Conservation (phyloP, 2,113 vertebrate genomes). For the Pseudolaguvia tuberculata region DNA sequence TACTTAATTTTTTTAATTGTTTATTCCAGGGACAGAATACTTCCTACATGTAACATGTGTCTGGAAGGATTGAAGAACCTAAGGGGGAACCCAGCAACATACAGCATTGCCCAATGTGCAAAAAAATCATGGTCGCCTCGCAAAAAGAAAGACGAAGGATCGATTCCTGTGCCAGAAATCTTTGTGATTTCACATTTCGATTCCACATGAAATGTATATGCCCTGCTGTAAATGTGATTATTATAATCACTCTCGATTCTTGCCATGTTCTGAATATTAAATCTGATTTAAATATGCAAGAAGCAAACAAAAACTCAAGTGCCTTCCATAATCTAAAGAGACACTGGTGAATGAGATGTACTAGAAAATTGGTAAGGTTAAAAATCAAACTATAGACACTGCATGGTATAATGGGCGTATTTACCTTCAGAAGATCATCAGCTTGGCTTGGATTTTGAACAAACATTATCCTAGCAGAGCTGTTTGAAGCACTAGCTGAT, state of each 20-base stretch:
- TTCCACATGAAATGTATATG: background rate
- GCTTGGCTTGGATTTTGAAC: background rate
- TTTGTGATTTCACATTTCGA: background rate
- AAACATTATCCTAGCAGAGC: too few relatives aligned
- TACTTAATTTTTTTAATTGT: background rate
- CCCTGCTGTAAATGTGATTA: background rate
- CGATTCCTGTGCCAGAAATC: too few relatives aligned
- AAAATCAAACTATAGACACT: background rate
- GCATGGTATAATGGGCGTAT: slow-evolving; percentile 21
- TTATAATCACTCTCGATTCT: slow-evolving; percentile 1
- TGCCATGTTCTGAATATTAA: background rate
- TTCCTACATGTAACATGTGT: background rate
- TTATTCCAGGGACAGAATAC: too few relatives aligned
- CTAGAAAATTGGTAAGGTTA: slow-evolving; percentile 8
- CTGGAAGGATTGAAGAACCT: background rate
- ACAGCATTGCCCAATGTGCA: background rate
- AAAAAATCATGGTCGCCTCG: background rate
- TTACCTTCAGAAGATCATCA: slow-evolving; percentile 18
- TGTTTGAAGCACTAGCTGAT: too few relatives aligned
- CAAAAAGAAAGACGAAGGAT: background rate
- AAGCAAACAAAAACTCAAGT: slow-evolving; percentile 32
- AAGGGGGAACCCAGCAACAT: background rate
- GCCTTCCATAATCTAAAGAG: slow-evolving; percentile 20
- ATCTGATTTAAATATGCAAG: slow-evolving; percentile 11
- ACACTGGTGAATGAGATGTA: slow-evolving; percentile 22